A percentile compares a stretch with the other conserved stretches of the same genome.
These are phyloP conservation scores for Euglossa dilemma DNA, from an alignment of 1,140 invertebrate species.

Conservation along the genomic window DNA sequence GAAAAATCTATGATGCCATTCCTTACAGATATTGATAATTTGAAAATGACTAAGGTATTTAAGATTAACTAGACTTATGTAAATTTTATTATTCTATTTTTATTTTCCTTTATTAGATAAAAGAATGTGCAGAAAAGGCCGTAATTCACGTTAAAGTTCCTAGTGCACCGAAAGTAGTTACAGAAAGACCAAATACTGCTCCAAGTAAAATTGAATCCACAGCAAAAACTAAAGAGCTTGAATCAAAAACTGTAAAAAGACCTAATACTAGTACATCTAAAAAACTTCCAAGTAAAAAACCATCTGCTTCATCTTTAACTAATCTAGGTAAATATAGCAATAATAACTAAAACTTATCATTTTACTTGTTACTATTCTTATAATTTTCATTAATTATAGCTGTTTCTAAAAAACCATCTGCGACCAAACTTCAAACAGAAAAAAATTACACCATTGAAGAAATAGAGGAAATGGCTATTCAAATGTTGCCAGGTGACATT, in stretches of 20 bases:
- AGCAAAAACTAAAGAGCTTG: slow-evolving; percentile 72
- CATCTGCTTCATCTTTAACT: slow-evolving; percentile 61
- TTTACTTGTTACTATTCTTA: background rate
- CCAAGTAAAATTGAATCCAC: slow-evolving; percentile 79
- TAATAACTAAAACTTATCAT: background rate
- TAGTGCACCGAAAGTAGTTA: slow-evolving; percentile 82
- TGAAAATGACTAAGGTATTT: slow-evolving; percentile 94
- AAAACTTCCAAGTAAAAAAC: slow-evolving; percentile 75
- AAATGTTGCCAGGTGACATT: slow-evolving; percentile 85
- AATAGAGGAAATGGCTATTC: slow-evolving; percentile 86
- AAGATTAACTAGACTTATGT: background rate
- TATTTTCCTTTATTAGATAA: slow-evolving; percentile 85
- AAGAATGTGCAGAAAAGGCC: slow-evolving; percentile 96
- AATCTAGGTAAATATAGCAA: slow-evolving; percentile 61
- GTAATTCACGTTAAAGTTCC: slow-evolving; percentile 90
- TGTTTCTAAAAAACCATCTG: slow-evolving; percentile 74
- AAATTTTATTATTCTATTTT: slow-evolving; percentile 5
- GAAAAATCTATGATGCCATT: slow-evolving; percentile 95
- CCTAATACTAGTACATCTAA: slow-evolving; percentile 81
- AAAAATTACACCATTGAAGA: slow-evolving; percentile 84
- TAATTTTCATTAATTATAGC: slow-evolving; percentile 25
- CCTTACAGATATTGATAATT: slow-evolving; percentile 92
- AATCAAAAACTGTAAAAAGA: slow-evolving; percentile 77
- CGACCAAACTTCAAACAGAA: slow-evolving; percentile 76
- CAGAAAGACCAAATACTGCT: slow-evolving; percentile 83